These are phyloP conservation scores for Cantharis lateralis DNA, from an alignment of 2,888 invertebrate species.

Conservation along the genomic window DNA sequence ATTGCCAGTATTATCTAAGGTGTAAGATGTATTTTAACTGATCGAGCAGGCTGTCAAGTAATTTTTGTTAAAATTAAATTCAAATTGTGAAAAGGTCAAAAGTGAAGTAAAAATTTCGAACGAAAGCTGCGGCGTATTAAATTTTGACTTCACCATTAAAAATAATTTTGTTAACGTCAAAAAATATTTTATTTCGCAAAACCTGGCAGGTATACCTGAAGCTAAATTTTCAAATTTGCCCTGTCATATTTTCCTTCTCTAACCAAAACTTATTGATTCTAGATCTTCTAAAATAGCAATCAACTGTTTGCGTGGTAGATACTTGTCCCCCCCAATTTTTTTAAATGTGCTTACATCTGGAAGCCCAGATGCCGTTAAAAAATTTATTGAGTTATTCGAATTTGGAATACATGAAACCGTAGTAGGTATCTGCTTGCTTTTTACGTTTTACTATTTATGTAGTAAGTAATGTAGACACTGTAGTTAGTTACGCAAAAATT, in stretches of 20 bases:
- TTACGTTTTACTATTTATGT: conserved; percentile 13
- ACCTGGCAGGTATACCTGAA: background rate
- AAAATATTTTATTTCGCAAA: background rate
- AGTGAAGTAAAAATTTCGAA: background rate
- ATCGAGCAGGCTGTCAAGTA: background rate
- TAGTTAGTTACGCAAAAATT: conserved; percentile 19
- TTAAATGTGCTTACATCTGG: background rate
- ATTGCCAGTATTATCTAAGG: too few species aligned
- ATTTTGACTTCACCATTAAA: background rate
- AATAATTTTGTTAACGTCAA: background rate
- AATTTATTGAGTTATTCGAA: background rate
- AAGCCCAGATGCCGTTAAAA: background rate
- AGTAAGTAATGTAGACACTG: conserved; percentile 1
- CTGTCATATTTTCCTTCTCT: background rate
- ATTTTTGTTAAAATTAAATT: background rate
- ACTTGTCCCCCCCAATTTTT: background rate
- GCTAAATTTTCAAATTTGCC: background rate
- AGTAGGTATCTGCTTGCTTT: background rate
- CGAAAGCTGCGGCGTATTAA: background rate
- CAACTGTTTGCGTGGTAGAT: too few species aligned
- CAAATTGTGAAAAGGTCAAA: background rate
- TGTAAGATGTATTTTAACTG: background rate
- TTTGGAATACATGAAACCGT: background rate
- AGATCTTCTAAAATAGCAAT: background rate
- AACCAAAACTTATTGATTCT: background rate